Evolutionary conservation across 2,888 invertebrate species (phyloP).

Genomic region (Cryptocephalus primarius): DNA sequence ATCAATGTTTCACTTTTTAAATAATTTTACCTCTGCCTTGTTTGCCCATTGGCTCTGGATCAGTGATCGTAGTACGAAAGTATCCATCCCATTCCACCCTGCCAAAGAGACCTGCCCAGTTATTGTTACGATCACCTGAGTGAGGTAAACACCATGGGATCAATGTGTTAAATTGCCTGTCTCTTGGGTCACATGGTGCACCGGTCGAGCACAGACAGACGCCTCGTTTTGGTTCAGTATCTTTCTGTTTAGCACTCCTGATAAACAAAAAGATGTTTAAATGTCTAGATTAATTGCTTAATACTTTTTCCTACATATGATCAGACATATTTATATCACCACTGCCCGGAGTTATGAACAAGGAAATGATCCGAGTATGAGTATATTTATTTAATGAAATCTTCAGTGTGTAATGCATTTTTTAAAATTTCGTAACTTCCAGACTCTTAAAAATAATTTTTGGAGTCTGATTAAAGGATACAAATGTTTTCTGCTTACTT

Average conservation of each 20-base stretch:
- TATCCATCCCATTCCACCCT: slow-evolving; percentile 74
- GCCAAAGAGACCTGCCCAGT: slow-evolving; percentile 80
- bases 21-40: slow-evolving; percentile 52
- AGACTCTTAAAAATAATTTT: no score
- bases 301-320: no score
- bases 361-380: no score
- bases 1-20: neutral
- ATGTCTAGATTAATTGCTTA: no score
- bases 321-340: no score
- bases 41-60: slow-evolving; percentile 87
- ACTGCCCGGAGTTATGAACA: no score
- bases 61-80: slow-evolving; percentile 75
- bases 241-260: slow-evolving; percentile 40
- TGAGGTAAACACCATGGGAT: slow-evolving; percentile 86
- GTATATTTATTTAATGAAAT: no score
- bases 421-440: no score
- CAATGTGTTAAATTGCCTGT: slow-evolving; percentile 70
- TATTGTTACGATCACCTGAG: slow-evolving; percentile 73
- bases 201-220: slow-evolving; percentile 67
- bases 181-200: slow-evolving; percentile 53
- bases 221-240: slow-evolving; percentile 47
- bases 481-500: slow-evolving; percentile 1
- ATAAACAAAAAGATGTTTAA: no score
- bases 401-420: no score
- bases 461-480: no score